Percentiles rank a stretch among this genome's conserved stretches.
phyloP scores from a whole-genome alignment of 1,140 invertebrate species.

The Megalopta genalis region DNA sequence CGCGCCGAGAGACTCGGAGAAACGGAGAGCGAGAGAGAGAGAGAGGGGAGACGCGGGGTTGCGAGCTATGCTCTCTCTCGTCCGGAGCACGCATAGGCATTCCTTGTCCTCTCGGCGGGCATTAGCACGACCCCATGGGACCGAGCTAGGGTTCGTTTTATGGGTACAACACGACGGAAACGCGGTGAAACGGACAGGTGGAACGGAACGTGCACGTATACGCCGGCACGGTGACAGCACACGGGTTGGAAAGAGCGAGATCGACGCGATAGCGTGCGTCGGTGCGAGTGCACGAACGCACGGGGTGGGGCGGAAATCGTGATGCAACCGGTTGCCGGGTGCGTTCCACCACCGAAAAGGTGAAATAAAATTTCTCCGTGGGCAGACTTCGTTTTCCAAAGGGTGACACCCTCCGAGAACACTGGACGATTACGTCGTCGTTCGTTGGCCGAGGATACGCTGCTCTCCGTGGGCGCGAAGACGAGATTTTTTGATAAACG shows the following conservation, averaged over 20 bases:
- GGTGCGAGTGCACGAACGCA: background rate
- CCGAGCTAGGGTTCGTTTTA: constrained; percentile 62
- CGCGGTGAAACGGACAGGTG: constrained; percentile 67
- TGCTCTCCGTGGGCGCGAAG: too few species aligned
- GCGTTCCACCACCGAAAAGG: background rate
- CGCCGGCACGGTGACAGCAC: constrained; percentile 35
- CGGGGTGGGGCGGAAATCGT: constrained; percentile 12
- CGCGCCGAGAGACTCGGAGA: background rate
- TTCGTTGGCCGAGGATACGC: too few species aligned
- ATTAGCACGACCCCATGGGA: constrained; percentile 62
- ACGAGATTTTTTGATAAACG: too few species aligned
- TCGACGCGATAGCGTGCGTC: constrained; percentile 31
- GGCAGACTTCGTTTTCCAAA: background rate
- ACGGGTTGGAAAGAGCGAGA: constrained; percentile 41
- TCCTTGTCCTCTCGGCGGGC: constrained; percentile 60
- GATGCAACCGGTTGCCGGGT: constrained; percentile 31
- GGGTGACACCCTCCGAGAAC: background rate
- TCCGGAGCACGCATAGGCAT: constrained; percentile 52
- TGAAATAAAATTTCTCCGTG: constrained; percentile 1
- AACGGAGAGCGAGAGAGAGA: background rate
- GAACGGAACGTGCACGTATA: constrained; percentile 56
- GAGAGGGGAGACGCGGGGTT: constrained; percentile 2
- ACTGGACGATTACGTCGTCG: too few species aligned
- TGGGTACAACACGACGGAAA: constrained; percentile 58
- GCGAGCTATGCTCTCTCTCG: background rate